phyloP scores from a whole-genome alignment of 1,140 invertebrate genomes.

The Ceratosolen solmsi region DNA sequence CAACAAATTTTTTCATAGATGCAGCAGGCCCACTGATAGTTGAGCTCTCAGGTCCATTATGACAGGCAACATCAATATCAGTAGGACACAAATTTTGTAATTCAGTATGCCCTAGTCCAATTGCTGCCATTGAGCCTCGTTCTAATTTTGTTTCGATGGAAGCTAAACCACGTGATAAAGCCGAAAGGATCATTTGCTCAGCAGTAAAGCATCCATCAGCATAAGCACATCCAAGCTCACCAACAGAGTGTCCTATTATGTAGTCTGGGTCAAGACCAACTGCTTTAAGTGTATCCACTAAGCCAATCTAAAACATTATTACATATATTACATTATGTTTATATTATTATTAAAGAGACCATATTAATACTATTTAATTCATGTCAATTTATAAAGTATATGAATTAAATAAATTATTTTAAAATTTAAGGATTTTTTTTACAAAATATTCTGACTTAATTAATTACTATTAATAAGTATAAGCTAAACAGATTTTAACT shows the following conservation, averaged over 20 bases:
- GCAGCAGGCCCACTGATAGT: constrained; percentile 80
- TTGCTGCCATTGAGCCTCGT: constrained; percentile 74
- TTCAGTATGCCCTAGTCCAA: constrained; percentile 69
- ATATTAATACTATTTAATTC: neutral
- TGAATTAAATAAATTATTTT: too few relatives aligned
- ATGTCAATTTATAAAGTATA: neutral
- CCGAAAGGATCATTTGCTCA: constrained; percentile 87
- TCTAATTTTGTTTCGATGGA: constrained; percentile 74
- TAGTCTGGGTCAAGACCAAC: constrained; percentile 86
- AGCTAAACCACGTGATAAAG: constrained; percentile 78
- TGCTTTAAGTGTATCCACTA: constrained; percentile 83
- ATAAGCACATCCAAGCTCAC: constrained; percentile 91
- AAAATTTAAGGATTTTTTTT: too few relatives aligned
- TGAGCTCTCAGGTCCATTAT: constrained; percentile 79
- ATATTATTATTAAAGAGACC: too few relatives aligned
- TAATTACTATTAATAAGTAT: too few relatives aligned
- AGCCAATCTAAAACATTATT: constrained; percentile 78
- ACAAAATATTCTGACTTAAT: too few relatives aligned
- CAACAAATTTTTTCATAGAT: constrained; percentile 58
- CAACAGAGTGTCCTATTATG: constrained; percentile 91
- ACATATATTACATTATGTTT: too few relatives aligned
- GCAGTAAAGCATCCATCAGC: constrained; percentile 88
- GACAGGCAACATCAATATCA: constrained; percentile 79
- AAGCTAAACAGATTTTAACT: too few relatives aligned
- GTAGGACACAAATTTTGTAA: constrained; percentile 69